Conservation (phyloP, 2,888 invertebrate genomes). For the Calliphora vomitoria region DNA sequence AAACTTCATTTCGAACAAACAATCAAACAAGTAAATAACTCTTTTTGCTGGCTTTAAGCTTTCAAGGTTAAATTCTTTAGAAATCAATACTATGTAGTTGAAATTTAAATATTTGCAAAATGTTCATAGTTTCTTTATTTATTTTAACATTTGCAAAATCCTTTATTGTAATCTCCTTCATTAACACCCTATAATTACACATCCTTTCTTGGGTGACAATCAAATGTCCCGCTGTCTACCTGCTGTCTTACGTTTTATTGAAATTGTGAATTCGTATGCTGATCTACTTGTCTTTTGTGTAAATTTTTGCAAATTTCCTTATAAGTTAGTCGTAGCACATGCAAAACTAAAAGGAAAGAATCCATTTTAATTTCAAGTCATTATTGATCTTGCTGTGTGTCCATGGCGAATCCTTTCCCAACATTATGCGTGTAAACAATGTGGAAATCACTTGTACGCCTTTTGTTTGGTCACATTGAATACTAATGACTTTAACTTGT, state of each 20-base stretch:
- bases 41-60: slow-evolving; percentile 53
- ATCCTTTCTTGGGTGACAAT: slow-evolving; percentile 32
- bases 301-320: slow-evolving; percentile 62
- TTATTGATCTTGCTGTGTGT: slow-evolving; percentile 79
- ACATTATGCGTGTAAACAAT: slow-evolving; percentile 83
- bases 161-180: neutral
- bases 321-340: slow-evolving; percentile 22
- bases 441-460: slow-evolving; percentile 79
- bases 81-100: slow-evolving; percentile 6
- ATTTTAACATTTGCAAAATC: slow-evolving; percentile 42
- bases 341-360: slow-evolving; percentile 23
- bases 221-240: slow-evolving; percentile 29
- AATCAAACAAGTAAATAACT: slow-evolving; percentile 46
- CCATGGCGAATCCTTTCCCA: slow-evolving; percentile 79
- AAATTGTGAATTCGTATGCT: neutral
- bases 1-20: neutral
- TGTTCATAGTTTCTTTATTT: neutral
- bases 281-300: slow-evolving; percentile 58
- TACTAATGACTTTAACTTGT: slow-evolving; percentile 69
- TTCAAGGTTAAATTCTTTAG: slow-evolving; percentile 67
- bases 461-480: slow-evolving; percentile 67
- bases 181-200: slow-evolving; percentile 46
- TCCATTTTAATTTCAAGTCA: slow-evolving; percentile 75
- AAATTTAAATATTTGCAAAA: slow-evolving; percentile 30
- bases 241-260: slow-evolving; percentile 20